Base-by-base conservation (phyloP, 2,113 vertebrate genomes). In the Micromys minutus region DNA sequence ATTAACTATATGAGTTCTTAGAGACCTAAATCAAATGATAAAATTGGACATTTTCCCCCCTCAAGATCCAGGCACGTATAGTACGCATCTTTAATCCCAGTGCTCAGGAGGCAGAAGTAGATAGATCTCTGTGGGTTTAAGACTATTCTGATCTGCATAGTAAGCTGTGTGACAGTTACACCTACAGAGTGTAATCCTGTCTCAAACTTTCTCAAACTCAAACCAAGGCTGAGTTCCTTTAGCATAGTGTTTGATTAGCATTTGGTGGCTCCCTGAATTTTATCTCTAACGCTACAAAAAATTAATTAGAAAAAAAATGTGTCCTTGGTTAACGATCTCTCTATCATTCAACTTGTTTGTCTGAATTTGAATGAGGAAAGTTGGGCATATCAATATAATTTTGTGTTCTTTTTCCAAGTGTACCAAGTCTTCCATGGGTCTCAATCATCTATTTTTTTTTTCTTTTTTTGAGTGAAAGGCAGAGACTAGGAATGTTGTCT, bases 1-100 rank as follows among this genome's bases (percentile, higher is more conserved):
- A n/a, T n/a, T 90, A 69, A 96, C 96, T 87, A 34, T 17, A 36
- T 31, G 39, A 22, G 5, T 87, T 96, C 77, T 31, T 65, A 63
- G 76, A 94, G 61, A 61, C 45, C 17, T 59, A 57, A 91, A 59
- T n/a, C 31, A 67, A 67, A 24, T 69, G 15, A 85, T 22, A 47
- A 84, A 36, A 22, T 45, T 21, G 16, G 31, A 39, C 31, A 21
- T 29, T 42, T 57, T 59, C 61, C 31, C 12, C 16, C 9, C 24
- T 63, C 57, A 31, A 16, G 26, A 45, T 84, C 29, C 81, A 47
- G n/a, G 42, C 83, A 36, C 65, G 61, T 34, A 19, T 65, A 17
- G 17, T 47, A 11, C 17, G 45, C 42, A 47, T 9, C 61, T 65
- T 47, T 36, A 65, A 11, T 65, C 29, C 17, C 59, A 85, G 17